Base-by-base conservation (phyloP, 2,888 invertebrate genomes). In the Cotesia congregata region DNA sequence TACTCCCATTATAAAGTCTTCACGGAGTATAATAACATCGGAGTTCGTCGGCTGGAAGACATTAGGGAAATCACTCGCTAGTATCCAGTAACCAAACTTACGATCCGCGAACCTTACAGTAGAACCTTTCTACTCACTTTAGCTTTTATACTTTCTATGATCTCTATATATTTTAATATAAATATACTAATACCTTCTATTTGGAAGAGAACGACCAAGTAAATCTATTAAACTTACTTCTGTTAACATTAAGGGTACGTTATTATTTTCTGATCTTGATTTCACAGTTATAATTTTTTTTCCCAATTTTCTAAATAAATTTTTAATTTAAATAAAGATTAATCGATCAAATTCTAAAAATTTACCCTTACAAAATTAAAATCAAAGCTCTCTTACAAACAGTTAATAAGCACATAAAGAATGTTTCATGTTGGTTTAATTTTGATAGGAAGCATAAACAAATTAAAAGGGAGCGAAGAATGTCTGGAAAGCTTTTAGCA, bases 1-100 rank as follows among this genome's bases (percentile, higher is more conserved):
- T 30, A 30, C 30, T 30, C 82, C 87, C 85, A 88, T 89, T 88
- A 88, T 88, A 88, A 89, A 88, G 87, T 89, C 88, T 86, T 88
- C 87, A 87, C 85, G 84, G 86, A 87, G 87, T 86, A 88, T 88
- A 89, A 88, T 88, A 88, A 87, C 87, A 86, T 86, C 85, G 72
- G 86, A 86, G 83, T 86, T 83, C 85, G 83, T 84, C 83, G 87
- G 85, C 85, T 88, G 88, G 85, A 89, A 87, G 86, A 87, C 88
- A 89, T 89, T 89, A 88, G 87, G 89, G 86, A 89, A 89, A 89
- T 89, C 83, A 80, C 77, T 60, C 38, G 9, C 50, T 12, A 50
- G 50, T 7, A 50, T 50, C 50, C 50, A 50, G 50, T 50, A 50
- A 50, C 50, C 1, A 12, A 12, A 50, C 50, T 12, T 12, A 50